Evolutionary conservation across 2,113 vertebrate genomes (phyloP), one percentile per base, ranked within the genome.

Genomic region (Tamias sibiricus): DNA sequence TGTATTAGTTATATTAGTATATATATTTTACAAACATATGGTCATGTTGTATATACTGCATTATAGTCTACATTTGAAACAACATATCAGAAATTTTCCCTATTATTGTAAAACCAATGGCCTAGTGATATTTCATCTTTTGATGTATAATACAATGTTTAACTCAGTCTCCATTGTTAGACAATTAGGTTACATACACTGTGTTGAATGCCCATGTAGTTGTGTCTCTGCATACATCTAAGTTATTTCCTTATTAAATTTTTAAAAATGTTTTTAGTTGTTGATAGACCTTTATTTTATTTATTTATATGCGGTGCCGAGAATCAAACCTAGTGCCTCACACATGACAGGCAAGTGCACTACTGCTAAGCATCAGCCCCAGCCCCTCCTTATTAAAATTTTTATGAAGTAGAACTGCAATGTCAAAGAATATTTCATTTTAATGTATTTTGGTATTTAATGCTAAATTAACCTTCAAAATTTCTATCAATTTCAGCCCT

Each of bases 401-500:
- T 68, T 80, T 72, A 69, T 74, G 47, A 94, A 49, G 47, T 49
- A 87, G 40, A 72, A 71, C 54, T 62, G 3, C 84, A 17, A 13
- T 77, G 20, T 91, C 52, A 91, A 87, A 87, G 68, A 75, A 54
- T 93, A 74, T 72, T 90, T 88, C 20, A 59, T 75, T 92, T 92
- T 88, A 80, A 79, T 28, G n/a, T 88, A 32, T 80, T 84, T 84
- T 84, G 13, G 74, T 84, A 81, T 88, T 88, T 94, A 95, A 85
- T 74, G 64, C 57, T 72, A 84, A 97, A 84, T 80, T 66, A 47
- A 24, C 40, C 47, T 91, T 40, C 40, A 80, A 88, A 92, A 74
- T 59, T 71, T 66, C 5, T 77, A 35, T 74, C 77, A 79, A 28
- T 95, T 96, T 95, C 24, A 72, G 64, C 72, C 40, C 57, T 92